A percentile compares a stretch with the other conserved stretches of the same genome.
Conservation (phyloP, 1,140 invertebrate species). For the Drosophila novamexicana region DNA sequence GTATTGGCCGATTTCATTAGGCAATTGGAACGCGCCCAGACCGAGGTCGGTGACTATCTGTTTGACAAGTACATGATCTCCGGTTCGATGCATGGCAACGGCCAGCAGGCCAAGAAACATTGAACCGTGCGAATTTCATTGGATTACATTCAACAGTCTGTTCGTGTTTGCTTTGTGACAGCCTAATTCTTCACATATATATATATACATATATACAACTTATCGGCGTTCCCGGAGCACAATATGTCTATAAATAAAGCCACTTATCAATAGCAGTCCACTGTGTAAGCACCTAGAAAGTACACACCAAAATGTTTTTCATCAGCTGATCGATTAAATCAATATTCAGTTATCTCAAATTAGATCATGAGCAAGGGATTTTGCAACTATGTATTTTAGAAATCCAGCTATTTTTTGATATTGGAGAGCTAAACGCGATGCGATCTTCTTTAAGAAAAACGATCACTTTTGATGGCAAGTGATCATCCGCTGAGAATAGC, state of each 20-base stretch:
- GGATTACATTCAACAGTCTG: neutral
- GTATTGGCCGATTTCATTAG: conserved; percentile 89
- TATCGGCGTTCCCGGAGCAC: conserved; percentile 38
- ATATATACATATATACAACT: neutral
- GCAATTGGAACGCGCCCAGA: conserved; percentile 89
- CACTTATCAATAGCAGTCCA: conserved; percentile 50
- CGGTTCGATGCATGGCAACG: conserved; percentile 35
- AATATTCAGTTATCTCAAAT: neutral
- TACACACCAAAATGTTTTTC: neutral
- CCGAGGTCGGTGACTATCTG: conserved; percentile 90
- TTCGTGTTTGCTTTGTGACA: neutral
- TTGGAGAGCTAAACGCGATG: no score
- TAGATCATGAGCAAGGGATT: no score
- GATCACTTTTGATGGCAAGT: no score
- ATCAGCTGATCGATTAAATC: neutral
- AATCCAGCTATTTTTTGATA: no score
- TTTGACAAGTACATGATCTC: conserved; percentile 87
- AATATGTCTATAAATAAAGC: conserved; percentile 60
- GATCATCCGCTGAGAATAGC: no score
- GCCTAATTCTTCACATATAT: conserved; percentile 7
- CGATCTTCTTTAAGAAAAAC: no score
- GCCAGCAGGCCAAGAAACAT: neutral
- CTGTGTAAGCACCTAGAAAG: conserved; percentile 7
- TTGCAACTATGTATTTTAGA: no score
- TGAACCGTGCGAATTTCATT: neutral